Conservation (phyloP, 2,113 vertebrate genomes). For the Rhea americana region DNA sequence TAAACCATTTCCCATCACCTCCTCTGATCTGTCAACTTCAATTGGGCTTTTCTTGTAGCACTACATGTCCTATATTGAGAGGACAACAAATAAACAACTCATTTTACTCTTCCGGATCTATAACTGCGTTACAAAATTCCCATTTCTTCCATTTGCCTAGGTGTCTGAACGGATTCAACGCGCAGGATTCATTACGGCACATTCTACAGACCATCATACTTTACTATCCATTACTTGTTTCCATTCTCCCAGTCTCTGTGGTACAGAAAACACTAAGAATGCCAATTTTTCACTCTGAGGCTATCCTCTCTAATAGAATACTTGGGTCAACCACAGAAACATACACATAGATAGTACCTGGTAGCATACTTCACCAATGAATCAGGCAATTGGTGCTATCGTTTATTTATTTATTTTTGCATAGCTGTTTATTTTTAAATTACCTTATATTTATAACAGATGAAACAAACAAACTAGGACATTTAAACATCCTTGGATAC, state of each 20-base stretch:
- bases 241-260: not conserved
- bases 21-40: constrained; percentile 75
- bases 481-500: not conserved
- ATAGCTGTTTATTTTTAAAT: not conserved
- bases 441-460: not conserved
- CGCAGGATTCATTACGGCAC: not conserved
- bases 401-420: not conserved
- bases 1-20: constrained; percentile 77
- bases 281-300: not conserved
- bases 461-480: not conserved
- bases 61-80: constrained; percentile 62
- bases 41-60: constrained; percentile 66
- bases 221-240: not conserved
- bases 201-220: not conserved
- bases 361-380: not conserved
- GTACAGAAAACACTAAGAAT: not conserved
- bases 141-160: not conserved
- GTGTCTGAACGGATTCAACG: not conserved
- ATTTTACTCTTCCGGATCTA: constrained; percentile 35
- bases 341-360: not conserved
- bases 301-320: not conserved
- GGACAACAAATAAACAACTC: constrained; percentile 60
- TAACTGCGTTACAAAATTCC: not conserved
- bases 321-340: not conserved
- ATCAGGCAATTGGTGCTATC: not conserved